phyloP scores from a whole-genome alignment of 2,888 invertebrate genomes.

The Julus scanicus region DNA sequence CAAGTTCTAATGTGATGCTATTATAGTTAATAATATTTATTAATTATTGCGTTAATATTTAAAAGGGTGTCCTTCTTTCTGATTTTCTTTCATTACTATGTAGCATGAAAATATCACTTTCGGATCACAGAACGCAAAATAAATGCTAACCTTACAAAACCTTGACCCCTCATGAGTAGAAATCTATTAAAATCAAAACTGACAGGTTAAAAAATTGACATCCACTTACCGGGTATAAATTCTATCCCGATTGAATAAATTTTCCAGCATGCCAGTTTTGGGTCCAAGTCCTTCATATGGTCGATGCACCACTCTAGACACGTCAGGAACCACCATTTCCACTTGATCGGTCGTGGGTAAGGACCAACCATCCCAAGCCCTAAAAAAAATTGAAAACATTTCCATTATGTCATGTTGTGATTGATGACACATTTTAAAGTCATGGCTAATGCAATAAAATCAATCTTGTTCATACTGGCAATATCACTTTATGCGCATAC shows the following conservation, averaged over 20 bases:
- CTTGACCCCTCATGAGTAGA: neutral
- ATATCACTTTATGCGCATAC: neutral
- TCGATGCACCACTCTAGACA: conserved; percentile 54
- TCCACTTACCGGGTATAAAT: conserved; percentile 51
- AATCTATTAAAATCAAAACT: conserved; percentile 1
- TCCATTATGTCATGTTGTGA: neutral
- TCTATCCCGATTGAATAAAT: conserved; percentile 55
- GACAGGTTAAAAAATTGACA: neutral
- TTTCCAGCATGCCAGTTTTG: conserved; percentile 54
- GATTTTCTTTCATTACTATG: no score
- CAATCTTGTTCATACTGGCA: neutral
- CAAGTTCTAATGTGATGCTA: no score
- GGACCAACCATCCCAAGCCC: conserved; percentile 56
- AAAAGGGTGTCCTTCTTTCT: no score
- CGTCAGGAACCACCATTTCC: conserved; percentile 57
- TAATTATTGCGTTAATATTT: no score
- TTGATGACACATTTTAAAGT: neutral
- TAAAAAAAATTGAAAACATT: neutral
- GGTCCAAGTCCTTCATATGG: conserved; percentile 56
- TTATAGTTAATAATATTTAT: no score
- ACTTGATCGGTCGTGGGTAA: conserved; percentile 17
- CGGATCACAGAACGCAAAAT: neutral
- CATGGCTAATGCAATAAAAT: neutral
- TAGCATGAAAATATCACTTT: neutral
- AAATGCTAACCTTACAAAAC: neutral